Conservation (phyloP, 1,140 invertebrate genomes). For the Halictus rubicundus region DNA sequence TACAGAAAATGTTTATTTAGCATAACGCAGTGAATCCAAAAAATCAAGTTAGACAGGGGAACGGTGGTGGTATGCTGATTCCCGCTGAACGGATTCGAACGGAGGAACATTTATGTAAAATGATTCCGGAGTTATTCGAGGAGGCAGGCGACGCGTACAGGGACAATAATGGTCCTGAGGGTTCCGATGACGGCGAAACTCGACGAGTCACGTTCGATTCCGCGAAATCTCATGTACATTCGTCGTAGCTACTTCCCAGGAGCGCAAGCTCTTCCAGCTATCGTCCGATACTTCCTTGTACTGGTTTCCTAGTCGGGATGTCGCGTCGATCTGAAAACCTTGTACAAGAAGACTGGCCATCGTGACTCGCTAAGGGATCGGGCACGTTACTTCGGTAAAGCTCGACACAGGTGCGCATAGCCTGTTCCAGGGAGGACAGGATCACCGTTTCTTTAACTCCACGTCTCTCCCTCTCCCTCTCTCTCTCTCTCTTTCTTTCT, state of each 20-base stretch:
- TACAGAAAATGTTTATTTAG: too few species aligned
- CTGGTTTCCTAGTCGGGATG: constrained; percentile 70
- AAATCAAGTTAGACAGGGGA: too few species aligned
- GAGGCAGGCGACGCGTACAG: background rate
- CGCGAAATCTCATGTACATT: constrained; percentile 43
- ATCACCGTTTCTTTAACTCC: constrained; percentile 65
- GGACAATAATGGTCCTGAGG: constrained; percentile 3
- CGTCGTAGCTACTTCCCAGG: constrained; percentile 59
- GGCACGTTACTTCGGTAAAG: constrained; percentile 63
- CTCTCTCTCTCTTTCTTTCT: background rate
- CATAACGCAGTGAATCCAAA: too few species aligned
- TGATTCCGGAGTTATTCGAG: background rate
- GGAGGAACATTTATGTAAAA: background rate
- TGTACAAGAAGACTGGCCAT: constrained; percentile 64
- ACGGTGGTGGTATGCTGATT: too few species aligned
- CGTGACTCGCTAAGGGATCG: constrained; percentile 68
- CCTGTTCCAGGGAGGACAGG: constrained; percentile 60
- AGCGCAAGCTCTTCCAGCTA: constrained; percentile 57
- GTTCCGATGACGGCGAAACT: constrained; percentile 21
- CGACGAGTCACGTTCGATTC: constrained; percentile 43
- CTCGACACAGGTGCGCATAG: constrained; percentile 66
- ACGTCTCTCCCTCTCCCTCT: background rate
- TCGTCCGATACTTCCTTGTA: constrained; percentile 61
- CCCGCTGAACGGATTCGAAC: too few species aligned
- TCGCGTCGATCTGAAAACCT: constrained; percentile 63